These are phyloP conservation scores for Lordiphosa stackelbergi DNA, from an alignment of 1,140 invertebrate species.

Conservation along the genomic window DNA sequence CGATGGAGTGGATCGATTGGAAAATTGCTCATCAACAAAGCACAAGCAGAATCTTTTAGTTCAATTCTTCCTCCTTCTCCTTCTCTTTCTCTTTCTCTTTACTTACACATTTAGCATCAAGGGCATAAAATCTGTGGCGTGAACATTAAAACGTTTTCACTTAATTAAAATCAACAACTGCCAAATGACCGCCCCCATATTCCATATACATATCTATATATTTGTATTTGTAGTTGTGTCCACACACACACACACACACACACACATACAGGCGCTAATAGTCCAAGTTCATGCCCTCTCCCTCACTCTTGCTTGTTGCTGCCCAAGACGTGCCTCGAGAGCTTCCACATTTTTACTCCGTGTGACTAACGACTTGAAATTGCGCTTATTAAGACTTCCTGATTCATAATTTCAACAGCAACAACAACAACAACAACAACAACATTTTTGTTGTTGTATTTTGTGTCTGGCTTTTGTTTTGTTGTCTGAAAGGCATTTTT, in stretches of 20 bases:
- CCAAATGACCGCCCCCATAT: constrained; percentile 48
- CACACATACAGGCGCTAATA: constrained; percentile 42
- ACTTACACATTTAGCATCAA: constrained; percentile 16
- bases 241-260: no score
- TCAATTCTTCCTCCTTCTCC: no score
- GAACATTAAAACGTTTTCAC: constrained; percentile 62
- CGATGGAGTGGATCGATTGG: no score
- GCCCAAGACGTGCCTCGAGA: constrained; percentile 43
- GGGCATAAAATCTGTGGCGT: constrained; percentile 54
- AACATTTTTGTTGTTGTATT: constrained; percentile 27
- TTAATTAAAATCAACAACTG: constrained; percentile 66
- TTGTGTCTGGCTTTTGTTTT: constrained; percentile 30
- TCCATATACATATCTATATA: constrained; percentile 1
- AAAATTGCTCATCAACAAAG: no score
- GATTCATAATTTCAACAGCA: constrained; percentile 63
- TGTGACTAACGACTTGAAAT: constrained; percentile 73
- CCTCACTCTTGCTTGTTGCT: constrained; percentile 7
- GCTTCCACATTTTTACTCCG: constrained; percentile 40
- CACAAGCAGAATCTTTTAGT: no score
- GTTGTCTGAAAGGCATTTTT: constrained; percentile 30
- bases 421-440: no score
- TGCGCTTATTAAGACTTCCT: constrained; percentile 76
- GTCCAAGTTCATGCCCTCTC: background rate
- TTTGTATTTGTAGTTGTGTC: constrained; percentile 1
- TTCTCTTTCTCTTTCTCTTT: no score